These are phyloP conservation scores for Drosophila setosimentum DNA, from an alignment of 2,888 invertebrate genomes.

Conservation along the genomic window DNA sequence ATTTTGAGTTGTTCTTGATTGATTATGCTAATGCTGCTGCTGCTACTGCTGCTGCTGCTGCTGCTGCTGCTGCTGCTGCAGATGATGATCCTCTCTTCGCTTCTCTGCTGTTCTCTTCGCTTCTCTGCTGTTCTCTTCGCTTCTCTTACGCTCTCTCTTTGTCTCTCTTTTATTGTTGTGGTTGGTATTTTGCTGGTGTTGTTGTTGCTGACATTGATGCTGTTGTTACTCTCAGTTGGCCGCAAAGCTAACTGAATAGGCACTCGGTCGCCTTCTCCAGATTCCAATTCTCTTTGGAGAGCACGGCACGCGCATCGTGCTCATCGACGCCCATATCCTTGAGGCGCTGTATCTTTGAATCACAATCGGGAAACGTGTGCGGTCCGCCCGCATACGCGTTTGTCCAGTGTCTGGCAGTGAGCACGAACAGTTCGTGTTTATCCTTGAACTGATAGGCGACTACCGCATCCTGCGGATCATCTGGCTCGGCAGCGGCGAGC, in stretches of 20 bases:
- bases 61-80: slow-evolving; percentile 15
- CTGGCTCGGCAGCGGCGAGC: slow-evolving; percentile 95
- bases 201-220: slow-evolving; percentile 9
- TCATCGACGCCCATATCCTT: slow-evolving; percentile 98
- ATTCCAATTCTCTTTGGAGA: slow-evolving; percentile 97
- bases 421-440: slow-evolving; percentile 92
- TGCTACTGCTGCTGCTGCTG: slow-evolving; percentile 16
- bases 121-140: too few relatives aligned
- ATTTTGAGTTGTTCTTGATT: slow-evolving; percentile 11
- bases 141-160: neutral
- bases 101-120: neutral
- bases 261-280: slow-evolving; percentile 96
- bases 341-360: slow-evolving; percentile 94
- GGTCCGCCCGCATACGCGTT: slow-evolving; percentile 96
- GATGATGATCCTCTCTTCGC: too few relatives aligned
- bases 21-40: slow-evolving; percentile 23
- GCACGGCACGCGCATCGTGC: slow-evolving; percentile 94
- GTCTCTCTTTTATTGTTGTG: neutral
- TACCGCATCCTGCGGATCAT: slow-evolving; percentile 98
- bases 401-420: slow-evolving; percentile 98
- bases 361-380: slow-evolving; percentile 91
- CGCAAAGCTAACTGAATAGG: slow-evolving; percentile 90
- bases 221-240: slow-evolving; percentile 2
- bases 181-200: slow-evolving; percentile 17
- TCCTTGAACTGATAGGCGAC: slow-evolving; percentile 99